phyloP scores from a whole-genome alignment of 1,140 invertebrate genomes.

The Plodia interpunctella region DNA sequence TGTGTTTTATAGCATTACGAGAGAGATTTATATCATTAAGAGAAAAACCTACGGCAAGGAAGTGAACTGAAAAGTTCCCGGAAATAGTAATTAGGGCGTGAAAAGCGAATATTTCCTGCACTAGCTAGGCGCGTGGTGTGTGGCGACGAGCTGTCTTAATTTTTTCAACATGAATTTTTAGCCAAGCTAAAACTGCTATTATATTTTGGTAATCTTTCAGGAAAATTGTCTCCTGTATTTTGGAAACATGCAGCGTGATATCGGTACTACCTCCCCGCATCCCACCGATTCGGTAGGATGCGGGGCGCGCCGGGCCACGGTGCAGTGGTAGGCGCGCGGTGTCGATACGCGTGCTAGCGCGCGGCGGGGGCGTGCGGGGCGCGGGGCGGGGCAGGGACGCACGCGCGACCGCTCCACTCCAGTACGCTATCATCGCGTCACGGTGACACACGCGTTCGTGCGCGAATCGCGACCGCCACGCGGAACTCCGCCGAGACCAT shows the following conservation, averaged over 20 bases:
- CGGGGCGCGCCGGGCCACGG: conserved; percentile 37
- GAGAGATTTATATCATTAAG: no score
- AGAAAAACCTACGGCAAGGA: conserved; percentile 15
- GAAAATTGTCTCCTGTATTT: neutral
- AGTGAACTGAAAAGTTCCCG: conserved; percentile 23
- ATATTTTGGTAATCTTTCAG: no score
- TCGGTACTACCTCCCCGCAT: no score
- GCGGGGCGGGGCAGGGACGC: conserved; percentile 31
- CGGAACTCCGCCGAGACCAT: conserved; percentile 49
- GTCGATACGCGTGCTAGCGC: conserved; percentile 59
- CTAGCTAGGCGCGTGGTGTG: conserved; percentile 8
- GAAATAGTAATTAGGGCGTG: conserved; percentile 34
- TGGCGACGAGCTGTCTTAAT: conserved; percentile 18
- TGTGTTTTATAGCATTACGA: neutral
- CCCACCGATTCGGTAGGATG: no score
- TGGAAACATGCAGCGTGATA: conserved; percentile 21
- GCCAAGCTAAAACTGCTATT: no score
- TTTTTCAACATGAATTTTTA: no score
- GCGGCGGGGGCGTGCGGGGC: conserved; percentile 18
- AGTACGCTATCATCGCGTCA: conserved; percentile 51
- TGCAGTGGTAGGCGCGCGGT: conserved; percentile 59
- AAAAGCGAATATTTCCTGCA: conserved; percentile 45
- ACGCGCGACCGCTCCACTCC: conserved; percentile 38
- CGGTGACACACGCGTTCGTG: conserved; percentile 41
- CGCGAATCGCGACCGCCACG: conserved; percentile 42